Conservation (phyloP, 2,888 invertebrate genomes). For the Phaonia tiefii region DNA sequence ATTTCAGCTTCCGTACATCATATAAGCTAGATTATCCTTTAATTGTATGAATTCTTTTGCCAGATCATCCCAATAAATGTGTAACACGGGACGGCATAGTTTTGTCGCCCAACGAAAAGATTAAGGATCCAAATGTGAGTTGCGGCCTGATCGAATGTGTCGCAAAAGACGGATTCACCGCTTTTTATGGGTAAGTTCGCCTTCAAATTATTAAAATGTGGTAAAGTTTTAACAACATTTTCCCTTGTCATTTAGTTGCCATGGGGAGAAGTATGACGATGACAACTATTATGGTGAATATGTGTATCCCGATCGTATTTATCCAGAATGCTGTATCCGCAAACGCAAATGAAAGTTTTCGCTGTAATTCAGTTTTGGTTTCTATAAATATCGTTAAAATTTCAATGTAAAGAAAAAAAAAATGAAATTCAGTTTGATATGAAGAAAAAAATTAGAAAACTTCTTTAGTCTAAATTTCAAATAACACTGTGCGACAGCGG, state of each 20-base stretch:
- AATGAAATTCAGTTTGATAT: no score
- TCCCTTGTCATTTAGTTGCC: not conserved
- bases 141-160: not conserved
- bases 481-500: no score
- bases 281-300: not conserved
- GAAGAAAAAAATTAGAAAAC: no score
- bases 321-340: not conserved
- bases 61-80: slow-evolving; percentile 3
- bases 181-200: not conserved
- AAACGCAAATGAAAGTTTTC: not conserved
- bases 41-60: no score
- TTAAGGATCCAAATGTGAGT: not conserved
- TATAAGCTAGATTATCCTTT: no score
- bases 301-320: not conserved
- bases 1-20: no score
- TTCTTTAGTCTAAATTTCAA: no score
- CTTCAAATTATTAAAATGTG: no score
- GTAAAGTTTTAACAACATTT: not conserved
- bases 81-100: not conserved
- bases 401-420: no score
- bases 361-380: no score
- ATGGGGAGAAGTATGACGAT: not conserved
- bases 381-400: no score
- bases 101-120: not conserved
- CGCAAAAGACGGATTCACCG: not conserved